phyloP scores from a whole-genome alignment of 2,797 vertebrate genomes.

The Chanos chanos region DNA sequence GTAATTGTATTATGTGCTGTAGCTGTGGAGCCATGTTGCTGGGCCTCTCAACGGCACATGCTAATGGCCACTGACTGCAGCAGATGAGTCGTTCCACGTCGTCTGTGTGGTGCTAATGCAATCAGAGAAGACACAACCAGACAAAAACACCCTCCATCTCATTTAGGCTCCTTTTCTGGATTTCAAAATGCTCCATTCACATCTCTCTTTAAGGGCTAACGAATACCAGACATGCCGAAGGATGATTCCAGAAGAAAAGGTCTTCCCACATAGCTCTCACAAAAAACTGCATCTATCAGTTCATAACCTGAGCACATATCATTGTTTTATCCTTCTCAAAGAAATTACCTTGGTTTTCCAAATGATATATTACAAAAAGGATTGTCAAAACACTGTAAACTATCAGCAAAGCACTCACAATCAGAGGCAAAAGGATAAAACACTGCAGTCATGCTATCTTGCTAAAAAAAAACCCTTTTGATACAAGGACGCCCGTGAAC shows the following conservation, averaged over 20 bases:
- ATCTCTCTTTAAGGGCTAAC: constrained; percentile 1
- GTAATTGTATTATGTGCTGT: constrained; percentile 71
- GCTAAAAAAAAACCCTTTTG: too few relatives aligned
- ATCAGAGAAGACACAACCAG: constrained; percentile 52
- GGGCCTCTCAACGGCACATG: constrained; percentile 53
- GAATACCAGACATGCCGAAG: background rate
- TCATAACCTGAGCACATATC: background rate
- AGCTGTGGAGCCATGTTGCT: constrained; percentile 56
- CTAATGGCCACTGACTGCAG: constrained; percentile 54
- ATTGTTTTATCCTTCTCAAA: too few relatives aligned
- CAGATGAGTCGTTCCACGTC: constrained; percentile 24
- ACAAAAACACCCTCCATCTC: constrained; percentile 45
- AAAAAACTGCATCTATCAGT: too few relatives aligned
- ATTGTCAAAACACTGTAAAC: too few relatives aligned
- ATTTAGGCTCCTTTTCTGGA: constrained; percentile 44
- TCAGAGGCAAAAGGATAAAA: too few relatives aligned
- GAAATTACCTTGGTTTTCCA: too few relatives aligned
- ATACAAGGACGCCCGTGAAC: constrained; percentile 35
- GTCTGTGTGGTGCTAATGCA: constrained; percentile 48
- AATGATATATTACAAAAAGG: too few relatives aligned
- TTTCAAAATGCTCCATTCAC: background rate
- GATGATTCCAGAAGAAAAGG: too few relatives aligned
- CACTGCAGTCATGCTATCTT: too few relatives aligned
- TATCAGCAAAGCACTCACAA: too few relatives aligned
- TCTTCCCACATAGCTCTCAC: too few relatives aligned